These are phyloP conservation scores for Otis tarda DNA, from an alignment of 2,113 vertebrate genomes.

Conservation along the genomic window DNA sequence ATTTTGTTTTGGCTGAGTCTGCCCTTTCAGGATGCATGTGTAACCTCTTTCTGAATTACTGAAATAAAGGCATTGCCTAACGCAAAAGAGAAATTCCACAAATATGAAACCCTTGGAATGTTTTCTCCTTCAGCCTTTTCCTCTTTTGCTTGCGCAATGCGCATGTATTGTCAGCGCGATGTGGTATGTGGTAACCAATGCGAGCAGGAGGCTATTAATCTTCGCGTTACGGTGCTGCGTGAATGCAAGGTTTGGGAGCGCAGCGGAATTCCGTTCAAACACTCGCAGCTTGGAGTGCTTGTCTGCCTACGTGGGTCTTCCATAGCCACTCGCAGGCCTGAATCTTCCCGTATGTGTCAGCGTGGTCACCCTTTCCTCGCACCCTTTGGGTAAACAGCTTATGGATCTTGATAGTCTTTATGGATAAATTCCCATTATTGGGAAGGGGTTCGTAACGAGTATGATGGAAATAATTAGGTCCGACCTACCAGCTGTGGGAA, in stretches of 20 bases:
- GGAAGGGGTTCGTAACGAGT: background rate
- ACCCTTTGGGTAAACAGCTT: background rate
- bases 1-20: constrained; percentile 45
- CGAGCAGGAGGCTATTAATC: constrained; percentile 23
- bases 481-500: background rate
- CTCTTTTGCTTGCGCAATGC: background rate
- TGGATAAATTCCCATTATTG: background rate
- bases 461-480: background rate
- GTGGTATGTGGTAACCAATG: constrained; percentile 22
- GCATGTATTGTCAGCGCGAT: background rate
- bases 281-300: background rate
- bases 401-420: background rate
- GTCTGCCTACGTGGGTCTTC: background rate
- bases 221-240: background rate
- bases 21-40: constrained; percentile 25
- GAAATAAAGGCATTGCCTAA: constrained; percentile 49
- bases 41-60: constrained; percentile 39
- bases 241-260: background rate
- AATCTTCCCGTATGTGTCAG: background rate
- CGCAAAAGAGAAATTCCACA: constrained; percentile 48
- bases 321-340: background rate
- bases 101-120: constrained; percentile 46
- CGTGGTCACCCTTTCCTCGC: background rate
- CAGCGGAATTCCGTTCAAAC: background rate
- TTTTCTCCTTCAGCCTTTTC: constrained; percentile 62